Conservation (phyloP, 1,140 invertebrate species). For the Pseudomyrmex flavicornis region DNA sequence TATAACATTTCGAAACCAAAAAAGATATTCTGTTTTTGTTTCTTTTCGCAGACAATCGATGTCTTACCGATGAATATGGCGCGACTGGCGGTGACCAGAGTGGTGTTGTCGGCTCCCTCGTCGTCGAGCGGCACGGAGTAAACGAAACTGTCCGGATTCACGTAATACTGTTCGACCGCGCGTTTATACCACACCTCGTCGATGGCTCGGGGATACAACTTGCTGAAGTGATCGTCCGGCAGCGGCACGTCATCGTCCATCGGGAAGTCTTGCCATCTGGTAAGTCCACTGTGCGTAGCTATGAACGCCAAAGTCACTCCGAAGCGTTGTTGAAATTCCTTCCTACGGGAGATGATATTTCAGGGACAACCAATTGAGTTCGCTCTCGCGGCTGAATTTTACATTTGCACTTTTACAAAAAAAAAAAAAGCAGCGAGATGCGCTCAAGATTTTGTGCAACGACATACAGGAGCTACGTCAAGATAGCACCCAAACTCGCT, state of each 20-base stretch:
- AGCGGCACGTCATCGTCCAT: conserved; percentile 74
- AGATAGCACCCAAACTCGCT: too few relatives aligned
- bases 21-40: neutral
- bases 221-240: conserved; percentile 80
- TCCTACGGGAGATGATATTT: conserved; percentile 85
- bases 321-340: conserved; percentile 92
- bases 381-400: neutral
- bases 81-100: conserved; percentile 94
- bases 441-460: conserved; percentile 29
- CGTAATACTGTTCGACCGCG: conserved; percentile 95
- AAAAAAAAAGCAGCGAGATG: neutral
- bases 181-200: conserved; percentile 97
- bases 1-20: neutral
- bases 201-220: conserved; percentile 87
- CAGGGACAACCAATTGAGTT: conserved; percentile 23
- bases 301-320: conserved; percentile 94
- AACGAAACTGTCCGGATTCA: conserved; percentile 93
- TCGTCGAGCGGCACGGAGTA: conserved; percentile 94
- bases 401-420: conserved; percentile 3
- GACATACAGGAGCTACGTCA: too few relatives aligned
- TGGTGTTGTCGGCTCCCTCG: conserved; percentile 87
- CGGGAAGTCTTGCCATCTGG: conserved; percentile 93
- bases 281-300: conserved; percentile 95
- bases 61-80: conserved; percentile 90
- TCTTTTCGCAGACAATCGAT: neutral